These are phyloP conservation scores for Oithona nana DNA, from an alignment of 2,888 invertebrate genomes.

Conservation along the genomic window DNA sequence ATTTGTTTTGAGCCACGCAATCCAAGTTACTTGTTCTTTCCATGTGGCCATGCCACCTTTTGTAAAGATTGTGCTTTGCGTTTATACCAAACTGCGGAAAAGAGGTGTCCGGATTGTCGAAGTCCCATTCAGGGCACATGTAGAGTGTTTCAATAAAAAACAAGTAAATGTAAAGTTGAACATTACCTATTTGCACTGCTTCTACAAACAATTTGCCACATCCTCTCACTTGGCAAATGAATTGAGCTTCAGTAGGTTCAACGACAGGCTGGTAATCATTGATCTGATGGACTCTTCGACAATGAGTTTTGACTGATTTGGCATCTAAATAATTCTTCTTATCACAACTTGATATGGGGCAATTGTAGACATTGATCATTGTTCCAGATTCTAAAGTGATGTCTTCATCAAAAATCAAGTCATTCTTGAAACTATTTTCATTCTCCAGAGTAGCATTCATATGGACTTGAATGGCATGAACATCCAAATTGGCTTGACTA, in stretches of 20 bases:
- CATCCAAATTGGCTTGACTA: conserved; percentile 8
- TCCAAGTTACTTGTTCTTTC: too few relatives aligned
- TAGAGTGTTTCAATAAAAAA: too few relatives aligned
- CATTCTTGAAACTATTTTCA: neutral
- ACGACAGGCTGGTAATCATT: neutral
- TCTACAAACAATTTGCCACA: neutral
- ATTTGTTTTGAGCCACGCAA: too few relatives aligned
- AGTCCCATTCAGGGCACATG: too few relatives aligned
- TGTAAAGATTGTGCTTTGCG: too few relatives aligned
- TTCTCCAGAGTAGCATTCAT: neutral
- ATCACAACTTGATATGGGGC: neutral
- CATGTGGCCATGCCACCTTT: too few relatives aligned
- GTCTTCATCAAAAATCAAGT: conserved; percentile 1
- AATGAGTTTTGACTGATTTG: conserved; percentile 4
- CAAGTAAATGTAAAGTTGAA: too few relatives aligned
- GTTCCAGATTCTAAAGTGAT: neutral
- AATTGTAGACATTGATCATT: neutral
- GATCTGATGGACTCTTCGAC: conserved; percentile 2
- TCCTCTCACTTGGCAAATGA: conserved; percentile 2
- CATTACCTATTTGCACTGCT: too few relatives aligned
- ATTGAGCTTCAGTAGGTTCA: neutral
- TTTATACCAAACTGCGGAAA: too few relatives aligned
- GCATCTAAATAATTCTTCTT: conserved; percentile 6
- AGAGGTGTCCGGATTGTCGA: too few relatives aligned
- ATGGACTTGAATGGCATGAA: conserved; percentile 4